Evolutionary conservation across 1,140 invertebrate species (phyloP).

Genomic region (Cydia splendana): DNA sequence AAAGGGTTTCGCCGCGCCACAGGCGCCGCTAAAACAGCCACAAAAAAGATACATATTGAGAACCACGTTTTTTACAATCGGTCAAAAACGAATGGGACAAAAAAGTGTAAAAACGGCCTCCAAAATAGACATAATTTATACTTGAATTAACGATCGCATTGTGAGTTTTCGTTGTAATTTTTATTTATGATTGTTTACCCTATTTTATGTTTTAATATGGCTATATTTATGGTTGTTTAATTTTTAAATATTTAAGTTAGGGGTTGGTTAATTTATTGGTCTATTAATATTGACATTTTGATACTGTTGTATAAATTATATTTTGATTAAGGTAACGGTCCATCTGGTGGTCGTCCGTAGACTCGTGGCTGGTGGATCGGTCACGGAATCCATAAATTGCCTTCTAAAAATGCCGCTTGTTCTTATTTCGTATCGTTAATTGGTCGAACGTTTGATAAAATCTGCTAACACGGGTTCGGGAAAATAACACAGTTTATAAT

Average conservation of each 20-base stretch:
- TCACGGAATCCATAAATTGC: slow-evolving; percentile 15
- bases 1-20: slow-evolving; percentile 66
- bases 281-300: slow-evolving; percentile 54
- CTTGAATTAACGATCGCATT: slow-evolving; percentile 71
- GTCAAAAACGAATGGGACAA: slow-evolving; percentile 40
- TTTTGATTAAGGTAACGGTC: slow-evolving; percentile 41
- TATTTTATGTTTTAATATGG: slow-evolving; percentile 79
- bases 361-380: neutral
- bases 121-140: slow-evolving; percentile 77
- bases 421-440: slow-evolving; percentile 13
- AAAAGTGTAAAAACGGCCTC: slow-evolving; percentile 72
- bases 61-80: slow-evolving; percentile 15
- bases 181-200: slow-evolving; percentile 79
- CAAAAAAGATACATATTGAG: slow-evolving; percentile 60
- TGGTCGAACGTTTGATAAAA: slow-evolving; percentile 15
- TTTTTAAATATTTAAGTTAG: slow-evolving; percentile 57
- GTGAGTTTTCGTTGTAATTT: slow-evolving; percentile 74
- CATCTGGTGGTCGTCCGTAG: slow-evolving; percentile 5
- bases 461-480: neutral
- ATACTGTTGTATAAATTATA: slow-evolving; percentile 47
- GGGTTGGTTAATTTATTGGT: slow-evolving; percentile 63
- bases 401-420: slow-evolving; percentile 11
- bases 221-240: slow-evolving; percentile 67
- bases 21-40: slow-evolving; percentile 59
- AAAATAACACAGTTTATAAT: neutral